Conservation (phyloP, 1,140 invertebrate species). For the Phocides pigmalion region DNA sequence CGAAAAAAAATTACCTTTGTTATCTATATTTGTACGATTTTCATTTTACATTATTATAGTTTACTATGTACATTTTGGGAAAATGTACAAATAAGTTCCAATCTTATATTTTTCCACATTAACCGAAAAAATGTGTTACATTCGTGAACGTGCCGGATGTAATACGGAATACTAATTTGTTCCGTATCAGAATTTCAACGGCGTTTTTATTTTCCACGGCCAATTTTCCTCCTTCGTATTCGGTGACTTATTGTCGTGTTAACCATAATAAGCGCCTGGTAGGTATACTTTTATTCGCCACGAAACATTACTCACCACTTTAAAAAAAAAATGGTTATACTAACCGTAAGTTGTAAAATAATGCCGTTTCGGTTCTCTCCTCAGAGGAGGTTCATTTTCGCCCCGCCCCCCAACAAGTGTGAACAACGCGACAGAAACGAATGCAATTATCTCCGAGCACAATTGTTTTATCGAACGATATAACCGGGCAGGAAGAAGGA, state of each 20-base stretch:
- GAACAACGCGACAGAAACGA: not conserved
- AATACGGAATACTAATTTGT: constrained; percentile 16
- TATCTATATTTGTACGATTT: too few relatives aligned
- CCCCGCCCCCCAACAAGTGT: not conserved
- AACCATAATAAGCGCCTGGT: constrained; percentile 1
- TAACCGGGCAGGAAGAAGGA: not conserved
- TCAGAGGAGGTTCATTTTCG: not conserved
- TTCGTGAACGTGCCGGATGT: not conserved
- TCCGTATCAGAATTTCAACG: constrained; percentile 7
- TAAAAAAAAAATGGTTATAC: not conserved
- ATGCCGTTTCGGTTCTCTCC: not conserved
- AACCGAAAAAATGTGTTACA: not conserved
- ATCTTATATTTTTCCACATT: not conserved
- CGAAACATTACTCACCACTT: not conserved
- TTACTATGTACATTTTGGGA: too few relatives aligned
- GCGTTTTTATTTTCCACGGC: constrained; percentile 8
- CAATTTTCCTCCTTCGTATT: constrained; percentile 14
- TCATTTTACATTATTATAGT: too few relatives aligned
- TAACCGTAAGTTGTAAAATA: not conserved
- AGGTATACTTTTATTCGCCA: constrained; percentile 8
- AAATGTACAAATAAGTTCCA: not conserved
- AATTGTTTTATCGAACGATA: not conserved
- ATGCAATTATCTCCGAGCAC: not conserved
- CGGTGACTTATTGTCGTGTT: constrained; percentile 20
- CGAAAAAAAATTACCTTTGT: too few relatives aligned